Base-by-base conservation (phyloP, 2,113 vertebrate species). In the Macquaria ambigua region DNA sequence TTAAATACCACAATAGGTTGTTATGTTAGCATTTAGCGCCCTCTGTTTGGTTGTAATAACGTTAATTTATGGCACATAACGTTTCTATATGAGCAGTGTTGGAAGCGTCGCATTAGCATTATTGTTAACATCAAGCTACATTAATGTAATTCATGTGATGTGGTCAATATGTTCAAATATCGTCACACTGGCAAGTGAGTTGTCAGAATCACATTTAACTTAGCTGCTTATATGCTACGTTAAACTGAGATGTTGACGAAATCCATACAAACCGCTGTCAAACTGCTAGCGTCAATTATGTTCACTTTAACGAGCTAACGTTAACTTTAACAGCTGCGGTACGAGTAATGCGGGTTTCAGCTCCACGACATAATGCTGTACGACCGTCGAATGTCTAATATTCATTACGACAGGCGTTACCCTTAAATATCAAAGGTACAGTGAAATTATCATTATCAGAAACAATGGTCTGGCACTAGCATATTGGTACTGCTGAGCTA, bases 291-390 rank as follows among this genome's bases (percentile, higher is more conserved):
- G 0, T 53, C 39, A 6, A n/a, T 1, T 39, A 6, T 52, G 34
- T 25, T 53, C 50, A 14, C 59, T 34, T 9, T 34, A 6, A 12
- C 2, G 0, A 69, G 76, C 68, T 72, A 82, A 64, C 18, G 59
- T 39, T 16, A 61, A 62, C 41, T 5, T 8, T 1, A 74, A 18
- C 70, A 56, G 74, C 64, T 37, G 23, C 5, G 1, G 16, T 20
- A 15, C 23, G 14, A 5, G 1, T 48, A 62, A 43, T 6, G 0
- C 20, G 8, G 12, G 53, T 15, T 58, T 48, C n/a, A 21, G 2
- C 25, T 20, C 5, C 4, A 4, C 0, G 0, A 5, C 0, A 0
- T 7, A 8, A 1, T 16, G 1, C 10, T 56, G 28, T 6, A 10
- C 2, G 2, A 0, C 4, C 3, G 6, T 1, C 28, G 1, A 3